These are phyloP conservation scores for Sphaerophoria rueppellii DNA, from an alignment of 2,888 invertebrate genomes.

Conservation along the genomic window DNA sequence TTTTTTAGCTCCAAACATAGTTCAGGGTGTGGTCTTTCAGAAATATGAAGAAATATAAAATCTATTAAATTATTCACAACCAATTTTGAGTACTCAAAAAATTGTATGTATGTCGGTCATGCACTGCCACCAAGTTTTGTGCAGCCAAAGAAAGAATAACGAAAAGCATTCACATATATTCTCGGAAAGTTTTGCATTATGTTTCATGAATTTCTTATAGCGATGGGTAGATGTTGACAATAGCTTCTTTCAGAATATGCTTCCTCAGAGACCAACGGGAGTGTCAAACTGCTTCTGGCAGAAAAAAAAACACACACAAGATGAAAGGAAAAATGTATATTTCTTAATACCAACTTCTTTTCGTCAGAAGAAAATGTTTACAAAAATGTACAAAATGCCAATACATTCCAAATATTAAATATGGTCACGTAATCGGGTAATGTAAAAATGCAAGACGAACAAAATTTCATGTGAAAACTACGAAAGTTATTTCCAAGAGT, in stretches of 20 bases:
- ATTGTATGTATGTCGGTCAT: constrained; percentile 40
- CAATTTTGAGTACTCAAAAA: constrained; percentile 12
- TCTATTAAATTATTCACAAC: too few relatives aligned
- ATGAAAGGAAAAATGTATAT: neutral
- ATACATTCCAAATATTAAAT: constrained; percentile 44
- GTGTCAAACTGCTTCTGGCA: neutral
- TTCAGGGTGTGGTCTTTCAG: too few relatives aligned
- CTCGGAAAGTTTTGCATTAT: constrained; percentile 57
- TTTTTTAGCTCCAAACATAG: too few relatives aligned
- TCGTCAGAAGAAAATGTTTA: constrained; percentile 15
- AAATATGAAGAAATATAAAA: too few relatives aligned
- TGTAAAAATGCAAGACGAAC: constrained; percentile 61
- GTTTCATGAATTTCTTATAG: constrained; percentile 61
- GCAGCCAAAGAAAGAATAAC: constrained; percentile 1
- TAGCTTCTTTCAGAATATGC: constrained; percentile 30
- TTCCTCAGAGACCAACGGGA: neutral
- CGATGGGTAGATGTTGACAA: constrained; percentile 48
- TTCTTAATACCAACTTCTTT: constrained; percentile 23
- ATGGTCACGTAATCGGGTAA: constrained; percentile 64
- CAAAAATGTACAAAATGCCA: constrained; percentile 26
- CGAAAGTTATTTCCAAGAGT: constrained; percentile 21
- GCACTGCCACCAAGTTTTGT: constrained; percentile 34
- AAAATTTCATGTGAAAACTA: constrained; percentile 4
- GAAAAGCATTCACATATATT: constrained; percentile 45
- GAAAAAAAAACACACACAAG: neutral